Base-by-base conservation (phyloP, 2,113 vertebrate genomes). In the Lamprotornis superbus region DNA sequence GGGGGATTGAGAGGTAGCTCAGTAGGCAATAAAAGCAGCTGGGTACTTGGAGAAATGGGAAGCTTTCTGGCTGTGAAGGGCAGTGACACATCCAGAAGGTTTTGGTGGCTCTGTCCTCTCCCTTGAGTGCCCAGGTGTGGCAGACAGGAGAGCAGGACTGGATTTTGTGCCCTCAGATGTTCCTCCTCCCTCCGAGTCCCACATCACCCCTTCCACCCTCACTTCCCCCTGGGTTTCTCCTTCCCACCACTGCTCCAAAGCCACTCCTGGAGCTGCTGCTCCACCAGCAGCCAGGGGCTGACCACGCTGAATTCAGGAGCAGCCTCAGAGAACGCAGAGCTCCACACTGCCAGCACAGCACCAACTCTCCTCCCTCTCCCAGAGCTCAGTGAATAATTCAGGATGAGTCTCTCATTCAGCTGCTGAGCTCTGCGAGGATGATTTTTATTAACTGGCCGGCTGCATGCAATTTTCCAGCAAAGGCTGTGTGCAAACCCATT, bases 391-490 rank as follows among this genome's bases (percentile, higher is more conserved):
- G 93, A 96, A 95, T 92, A 94, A 96, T 92, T 97, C 3, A 95
- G 68, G 83, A 91, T 80, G 94, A 80, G 39, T 78, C 93, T 70
- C 88, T 88, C 94, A 92, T 94, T 96, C 94, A 94, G 93, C 92
- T 19, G 65, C 56, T 59, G 93, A 95, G 87, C 87, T 52, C 77
- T 23, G 84, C 1, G 77, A 91, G 88, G 73, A 87, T 70, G 90
- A 67, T 55, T 93, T 94, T 95, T 89, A 94, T 94, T 89, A 91
- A 89, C 93, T 59, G 93, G 83, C 55, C 17, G 94, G 52, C 88
- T 93, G 83, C 80, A 90, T 94, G 83, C 95, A 91, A 83, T 93
- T 92, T 94, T 93, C 91, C 93, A 90, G 94, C 95, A 94, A 67
- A 75, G 50, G 76, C 76, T 67, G 83, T 70, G 86, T 89, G 91